A percentile compares a stretch with the other conserved stretches of the same genome.
These are phyloP conservation scores for Reticulitermes speratus DNA, from an alignment of 1,140 invertebrate species.

Conservation along the genomic window DNA sequence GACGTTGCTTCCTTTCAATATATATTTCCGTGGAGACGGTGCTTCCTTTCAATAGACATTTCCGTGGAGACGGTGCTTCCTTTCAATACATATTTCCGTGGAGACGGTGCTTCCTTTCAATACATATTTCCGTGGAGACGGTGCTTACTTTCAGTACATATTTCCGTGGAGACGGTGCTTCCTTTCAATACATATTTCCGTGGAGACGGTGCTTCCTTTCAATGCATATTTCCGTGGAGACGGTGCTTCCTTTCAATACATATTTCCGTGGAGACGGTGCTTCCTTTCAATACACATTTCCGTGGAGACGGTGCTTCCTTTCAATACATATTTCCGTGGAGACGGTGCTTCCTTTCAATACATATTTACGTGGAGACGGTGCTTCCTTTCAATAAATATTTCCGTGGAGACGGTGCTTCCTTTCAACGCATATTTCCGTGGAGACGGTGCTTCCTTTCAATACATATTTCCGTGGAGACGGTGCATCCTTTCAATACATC, in stretches of 20 bases:
- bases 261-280: not conserved
- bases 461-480: not conserved
- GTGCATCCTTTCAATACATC: not conserved
- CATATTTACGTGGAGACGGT: not conserved
- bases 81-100: not conserved
- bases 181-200: not conserved
- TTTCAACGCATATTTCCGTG: not conserved
- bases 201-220: not conserved
- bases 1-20: not conserved
- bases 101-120: not conserved
- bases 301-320: not conserved
- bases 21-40: not conserved
- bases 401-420: not conserved
- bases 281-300: not conserved
- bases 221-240: no score
- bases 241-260: not conserved
- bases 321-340: not conserved
- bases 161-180: not conserved
- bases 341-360: not conserved
- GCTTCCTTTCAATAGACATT: not conserved
- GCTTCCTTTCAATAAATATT: no score
- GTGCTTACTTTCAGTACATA: not conserved
- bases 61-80: not conserved
- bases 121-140: not conserved
- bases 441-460: not conserved